Conservation (phyloP, 2,888 invertebrate genomes). For the Zaprionus lineosus region DNA sequence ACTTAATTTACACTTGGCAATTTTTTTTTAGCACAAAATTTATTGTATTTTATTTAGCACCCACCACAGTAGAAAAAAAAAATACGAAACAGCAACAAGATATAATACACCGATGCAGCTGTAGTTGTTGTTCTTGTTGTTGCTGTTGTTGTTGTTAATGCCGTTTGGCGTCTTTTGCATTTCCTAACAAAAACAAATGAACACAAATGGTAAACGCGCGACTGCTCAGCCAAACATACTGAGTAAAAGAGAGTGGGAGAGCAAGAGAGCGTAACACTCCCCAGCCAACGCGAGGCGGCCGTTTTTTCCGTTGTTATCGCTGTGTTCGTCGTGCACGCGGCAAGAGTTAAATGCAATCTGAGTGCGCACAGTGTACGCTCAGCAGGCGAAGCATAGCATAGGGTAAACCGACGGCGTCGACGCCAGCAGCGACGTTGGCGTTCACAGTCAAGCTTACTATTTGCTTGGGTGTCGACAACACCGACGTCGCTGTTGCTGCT, state of each 20-base stretch:
- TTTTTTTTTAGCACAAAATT: slow-evolving; percentile 37
- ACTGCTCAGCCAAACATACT: slow-evolving; percentile 28
- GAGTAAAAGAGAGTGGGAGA: slow-evolving; percentile 20
- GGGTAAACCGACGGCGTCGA: slow-evolving; percentile 33
- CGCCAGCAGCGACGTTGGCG: slow-evolving; percentile 35
- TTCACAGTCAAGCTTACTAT: slow-evolving; percentile 24
- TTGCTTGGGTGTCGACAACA: slow-evolving; percentile 35
- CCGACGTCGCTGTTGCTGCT: slow-evolving; percentile 14
- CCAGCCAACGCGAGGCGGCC: slow-evolving; percentile 52
- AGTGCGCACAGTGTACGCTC: slow-evolving; percentile 39
- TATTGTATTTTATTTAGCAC: slow-evolving; percentile 50
- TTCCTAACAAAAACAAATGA: slow-evolving; percentile 46
- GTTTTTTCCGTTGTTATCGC: slow-evolving; percentile 57
- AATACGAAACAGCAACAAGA: slow-evolving; percentile 20
- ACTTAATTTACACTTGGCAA: slow-evolving; percentile 50
- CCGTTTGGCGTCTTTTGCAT: slow-evolving; percentile 50
- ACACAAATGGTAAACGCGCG: slow-evolving; percentile 35
- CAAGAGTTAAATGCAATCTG: slow-evolving; percentile 78
- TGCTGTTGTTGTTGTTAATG: slow-evolving; percentile 23
- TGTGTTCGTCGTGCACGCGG: slow-evolving; percentile 67
- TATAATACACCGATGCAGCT: slow-evolving; percentile 38
- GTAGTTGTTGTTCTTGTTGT: slow-evolving; percentile 25
- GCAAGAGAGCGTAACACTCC: slow-evolving; percentile 45
- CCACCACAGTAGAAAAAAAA: slow-evolving; percentile 42
- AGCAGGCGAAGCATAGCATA: slow-evolving; percentile 41